phyloP scores from a whole-genome alignment of 2,888 invertebrate species.

The Aporophyla nigra region DNA sequence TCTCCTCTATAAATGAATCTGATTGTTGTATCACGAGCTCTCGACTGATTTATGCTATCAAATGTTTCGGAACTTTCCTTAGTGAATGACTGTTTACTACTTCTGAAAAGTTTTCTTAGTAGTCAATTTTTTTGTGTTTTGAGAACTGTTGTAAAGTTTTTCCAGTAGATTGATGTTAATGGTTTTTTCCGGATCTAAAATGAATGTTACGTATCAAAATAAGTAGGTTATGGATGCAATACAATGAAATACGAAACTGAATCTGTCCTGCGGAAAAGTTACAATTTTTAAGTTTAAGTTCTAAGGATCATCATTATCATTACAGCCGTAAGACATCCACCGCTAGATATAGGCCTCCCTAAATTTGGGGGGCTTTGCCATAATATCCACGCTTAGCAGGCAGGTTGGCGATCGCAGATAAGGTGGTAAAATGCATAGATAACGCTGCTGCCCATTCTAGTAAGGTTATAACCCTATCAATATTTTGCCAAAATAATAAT shows the following conservation, averaged over 20 bases:
- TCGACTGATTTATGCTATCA: constrained; percentile 48
- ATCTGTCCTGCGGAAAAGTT: neutral
- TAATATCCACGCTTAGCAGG: too few species aligned
- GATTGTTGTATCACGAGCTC: constrained; percentile 50
- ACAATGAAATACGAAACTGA: neutral
- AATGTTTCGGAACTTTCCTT: constrained; percentile 63
- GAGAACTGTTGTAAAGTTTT: constrained; percentile 26
- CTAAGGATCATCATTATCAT: too few species aligned
- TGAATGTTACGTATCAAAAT: constrained; percentile 21
- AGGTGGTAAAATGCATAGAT: too few species aligned
- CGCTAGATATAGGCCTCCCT: too few species aligned
- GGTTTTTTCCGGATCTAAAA: constrained; percentile 11
- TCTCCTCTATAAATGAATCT: constrained; percentile 51
- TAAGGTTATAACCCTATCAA: neutral
- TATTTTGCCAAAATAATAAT: neutral
- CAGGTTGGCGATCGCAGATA: too few species aligned
- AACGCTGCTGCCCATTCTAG: too few species aligned
- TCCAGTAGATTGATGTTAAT: constrained; percentile 44
- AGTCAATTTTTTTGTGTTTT: constrained; percentile 38
- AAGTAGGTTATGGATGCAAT: constrained; percentile 31
- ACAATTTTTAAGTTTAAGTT: neutral
- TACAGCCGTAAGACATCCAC: too few species aligned
- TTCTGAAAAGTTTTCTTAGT: constrained; percentile 26
- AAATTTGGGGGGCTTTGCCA: too few species aligned
- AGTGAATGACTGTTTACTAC: constrained; percentile 38